A percentile compares a stretch with the other conserved stretches of the same genome.
phyloP scores from a whole-genome alignment of 2,888 invertebrate genomes.

The Iphiclides podalirius region DNA sequence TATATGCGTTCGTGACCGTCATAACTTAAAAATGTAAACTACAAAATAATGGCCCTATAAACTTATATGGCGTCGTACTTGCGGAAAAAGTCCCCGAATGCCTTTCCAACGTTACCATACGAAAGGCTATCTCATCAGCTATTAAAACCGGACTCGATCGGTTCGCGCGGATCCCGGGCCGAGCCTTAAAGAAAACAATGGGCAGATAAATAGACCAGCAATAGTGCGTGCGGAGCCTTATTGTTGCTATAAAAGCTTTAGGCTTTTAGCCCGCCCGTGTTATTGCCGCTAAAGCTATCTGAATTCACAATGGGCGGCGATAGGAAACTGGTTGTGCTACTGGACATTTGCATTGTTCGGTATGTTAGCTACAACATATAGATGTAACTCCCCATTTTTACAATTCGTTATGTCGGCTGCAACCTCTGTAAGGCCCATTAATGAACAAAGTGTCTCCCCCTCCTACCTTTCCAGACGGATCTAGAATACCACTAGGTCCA shows the following conservation, averaged over 20 bases:
- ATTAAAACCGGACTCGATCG: slow-evolving; percentile 12
- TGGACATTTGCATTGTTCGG: too few species aligned
- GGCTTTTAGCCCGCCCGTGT: slow-evolving; percentile 18
- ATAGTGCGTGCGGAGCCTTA: slow-evolving; percentile 7
- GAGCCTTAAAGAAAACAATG: slow-evolving; percentile 20
- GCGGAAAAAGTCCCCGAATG: background rate
- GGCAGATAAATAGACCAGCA: slow-evolving; percentile 19
- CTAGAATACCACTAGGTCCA: too few species aligned
- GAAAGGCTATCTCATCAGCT: slow-evolving; percentile 20
- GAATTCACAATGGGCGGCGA: background rate
- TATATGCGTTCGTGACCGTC: too few species aligned
- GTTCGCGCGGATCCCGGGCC: slow-evolving; percentile 7
- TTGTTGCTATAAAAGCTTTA: slow-evolving; percentile 13
- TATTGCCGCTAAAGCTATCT: slow-evolving; percentile 11
- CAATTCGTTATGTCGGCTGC: too few species aligned
- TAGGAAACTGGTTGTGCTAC: background rate
- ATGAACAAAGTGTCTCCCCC: too few species aligned
- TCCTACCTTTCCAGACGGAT: too few species aligned
- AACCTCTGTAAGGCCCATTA: too few species aligned
- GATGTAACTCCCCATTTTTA: too few species aligned
- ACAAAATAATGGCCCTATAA: background rate
- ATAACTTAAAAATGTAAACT: too few species aligned
- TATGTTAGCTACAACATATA: too few species aligned
- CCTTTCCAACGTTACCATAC: slow-evolving; percentile 4
- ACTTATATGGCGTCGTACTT: background rate